Conservation (phyloP, 2,113 vertebrate species). For the Oxyura jamaicensis region DNA sequence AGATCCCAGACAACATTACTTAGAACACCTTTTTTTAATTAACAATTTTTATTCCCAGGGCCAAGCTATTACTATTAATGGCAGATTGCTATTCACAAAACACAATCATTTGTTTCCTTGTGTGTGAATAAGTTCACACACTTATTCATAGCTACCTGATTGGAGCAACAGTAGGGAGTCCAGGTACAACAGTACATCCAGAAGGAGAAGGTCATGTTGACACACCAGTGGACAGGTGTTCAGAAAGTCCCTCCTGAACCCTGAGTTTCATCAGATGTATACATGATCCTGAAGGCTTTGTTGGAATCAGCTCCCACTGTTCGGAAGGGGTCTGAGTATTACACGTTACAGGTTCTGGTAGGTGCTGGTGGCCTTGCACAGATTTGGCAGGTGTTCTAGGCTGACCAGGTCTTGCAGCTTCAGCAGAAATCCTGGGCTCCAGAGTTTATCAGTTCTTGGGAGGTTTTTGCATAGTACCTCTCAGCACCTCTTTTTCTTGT, state of each 20-base stretch:
- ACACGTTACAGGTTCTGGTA: neutral
- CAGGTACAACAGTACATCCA: neutral
- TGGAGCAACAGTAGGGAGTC: accelerated
- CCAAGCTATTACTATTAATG: neutral
- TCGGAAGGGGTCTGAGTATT: neutral
- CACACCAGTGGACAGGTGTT: neutral
- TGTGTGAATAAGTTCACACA: neutral
- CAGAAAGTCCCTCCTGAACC: neutral
- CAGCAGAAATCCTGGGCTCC: neutral
- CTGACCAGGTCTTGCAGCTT: neutral
- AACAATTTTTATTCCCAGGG: neutral
- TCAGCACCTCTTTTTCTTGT: neutral
- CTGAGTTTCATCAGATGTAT: neutral
- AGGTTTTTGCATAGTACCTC: neutral
- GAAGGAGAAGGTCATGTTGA: neutral
- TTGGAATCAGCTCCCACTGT: neutral
- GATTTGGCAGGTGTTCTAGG: neutral
- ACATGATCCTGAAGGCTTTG: neutral
- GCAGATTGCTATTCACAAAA: neutral
- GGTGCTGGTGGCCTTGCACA: neutral
- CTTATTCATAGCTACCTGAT: accelerated
- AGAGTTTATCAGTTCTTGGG: neutral
- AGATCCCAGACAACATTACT: neutral
- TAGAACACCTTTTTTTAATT: neutral
- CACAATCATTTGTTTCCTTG: neutral